phyloP scores from a whole-genome alignment of 2,888 invertebrate species.

The Parochlus steinenii region DNA sequence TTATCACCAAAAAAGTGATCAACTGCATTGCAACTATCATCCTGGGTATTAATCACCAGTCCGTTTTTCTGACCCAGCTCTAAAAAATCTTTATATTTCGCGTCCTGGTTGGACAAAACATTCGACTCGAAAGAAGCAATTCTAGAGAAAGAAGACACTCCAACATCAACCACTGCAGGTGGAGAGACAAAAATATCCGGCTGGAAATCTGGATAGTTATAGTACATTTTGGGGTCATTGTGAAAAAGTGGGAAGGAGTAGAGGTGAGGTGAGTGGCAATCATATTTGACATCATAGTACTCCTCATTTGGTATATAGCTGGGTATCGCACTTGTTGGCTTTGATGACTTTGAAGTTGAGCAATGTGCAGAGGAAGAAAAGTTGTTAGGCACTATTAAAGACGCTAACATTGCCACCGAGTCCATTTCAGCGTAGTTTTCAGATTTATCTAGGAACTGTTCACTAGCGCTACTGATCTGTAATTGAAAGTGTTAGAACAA shows the following conservation, averaged over 20 bases:
- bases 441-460: too few species aligned
- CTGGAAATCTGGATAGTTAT: constrained; percentile 6
- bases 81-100: not conserved
- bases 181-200: not conserved
- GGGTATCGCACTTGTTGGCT: not conserved
- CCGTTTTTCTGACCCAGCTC: not conserved
- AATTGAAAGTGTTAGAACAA: too few species aligned
- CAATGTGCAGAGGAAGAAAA: too few species aligned
- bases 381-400: too few species aligned
- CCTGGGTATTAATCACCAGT: constrained; percentile 4
- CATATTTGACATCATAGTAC: constrained; percentile 5
- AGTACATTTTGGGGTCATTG: not conserved
- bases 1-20: too few species aligned
- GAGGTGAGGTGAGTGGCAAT: constrained; percentile 2
- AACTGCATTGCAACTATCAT: constrained; percentile 10
- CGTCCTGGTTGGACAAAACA: constrained; percentile 2
- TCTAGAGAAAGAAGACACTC: not conserved
- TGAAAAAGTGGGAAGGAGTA: constrained; percentile 10
- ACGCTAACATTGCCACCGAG: too few species aligned
- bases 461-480: too few species aligned
- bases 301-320: constrained; percentile 11
- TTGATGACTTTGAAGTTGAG: too few species aligned
- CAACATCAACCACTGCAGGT: not conserved
- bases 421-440: too few species aligned
- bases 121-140: not conserved